phyloP scores from a whole-genome alignment of 2,797 vertebrate species.

The Oophaga sylvatica region DNA sequence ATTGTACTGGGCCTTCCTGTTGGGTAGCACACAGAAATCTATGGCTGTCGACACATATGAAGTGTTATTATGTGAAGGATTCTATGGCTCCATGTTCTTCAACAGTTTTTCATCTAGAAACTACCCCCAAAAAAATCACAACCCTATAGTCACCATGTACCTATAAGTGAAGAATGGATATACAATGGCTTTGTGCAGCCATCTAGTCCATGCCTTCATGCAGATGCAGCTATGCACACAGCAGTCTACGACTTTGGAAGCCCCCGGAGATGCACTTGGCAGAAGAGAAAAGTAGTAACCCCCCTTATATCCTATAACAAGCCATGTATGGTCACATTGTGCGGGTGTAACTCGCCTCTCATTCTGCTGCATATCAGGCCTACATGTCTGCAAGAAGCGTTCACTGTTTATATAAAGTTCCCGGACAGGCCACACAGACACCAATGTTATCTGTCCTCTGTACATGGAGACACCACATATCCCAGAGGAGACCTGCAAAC shows the following conservation, averaged over 20 bases:
- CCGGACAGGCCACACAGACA: background rate
- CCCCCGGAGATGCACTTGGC: background rate
- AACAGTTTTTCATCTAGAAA: background rate
- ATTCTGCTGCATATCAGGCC: conserved; percentile 9
- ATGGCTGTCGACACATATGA: too few relatives aligned
- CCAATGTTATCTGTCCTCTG: background rate
- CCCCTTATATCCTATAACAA: conserved; percentile 34
- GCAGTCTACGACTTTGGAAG: conserved; percentile 2
- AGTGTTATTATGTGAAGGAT: too few relatives aligned
- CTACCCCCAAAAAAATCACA: background rate
- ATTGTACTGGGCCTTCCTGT: too few relatives aligned
- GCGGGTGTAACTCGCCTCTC: background rate
- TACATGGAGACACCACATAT: background rate
- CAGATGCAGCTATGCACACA: background rate
- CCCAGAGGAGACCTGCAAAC: background rate
- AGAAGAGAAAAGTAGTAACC: background rate
- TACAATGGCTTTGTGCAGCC: background rate
- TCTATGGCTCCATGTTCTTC: background rate
- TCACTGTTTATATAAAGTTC: conserved; percentile 25
- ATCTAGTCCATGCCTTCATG: background rate
- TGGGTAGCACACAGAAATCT: too few relatives aligned
- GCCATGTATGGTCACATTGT: conserved; percentile 39
- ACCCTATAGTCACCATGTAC: background rate
- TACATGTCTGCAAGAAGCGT: background rate
- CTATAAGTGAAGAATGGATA: background rate